Conservation (phyloP, 1,140 invertebrate species). For the Aphaenogaster rudis region DNA sequence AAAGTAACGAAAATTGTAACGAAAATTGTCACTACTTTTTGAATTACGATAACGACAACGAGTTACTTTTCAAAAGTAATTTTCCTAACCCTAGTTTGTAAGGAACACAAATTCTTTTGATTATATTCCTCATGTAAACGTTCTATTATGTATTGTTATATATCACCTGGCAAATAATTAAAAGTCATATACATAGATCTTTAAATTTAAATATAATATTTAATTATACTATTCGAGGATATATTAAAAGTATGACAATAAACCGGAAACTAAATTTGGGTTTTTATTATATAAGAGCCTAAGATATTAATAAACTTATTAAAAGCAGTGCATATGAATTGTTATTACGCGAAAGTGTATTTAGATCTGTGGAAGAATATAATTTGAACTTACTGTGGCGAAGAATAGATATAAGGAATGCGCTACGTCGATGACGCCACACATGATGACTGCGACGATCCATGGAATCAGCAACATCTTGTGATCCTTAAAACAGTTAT, state of each 20-base stretch:
- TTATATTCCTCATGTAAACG: background rate
- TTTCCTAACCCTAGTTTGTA: too few relatives aligned
- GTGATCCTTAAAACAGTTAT: constrained; percentile 82
- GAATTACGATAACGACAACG: too few relatives aligned
- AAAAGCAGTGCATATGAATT: background rate
- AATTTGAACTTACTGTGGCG: constrained; percentile 62
- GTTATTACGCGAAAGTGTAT: background rate
- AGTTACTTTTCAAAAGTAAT: too few relatives aligned
- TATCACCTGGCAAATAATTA: background rate
- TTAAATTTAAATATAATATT: background rate
- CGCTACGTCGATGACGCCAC: constrained; percentile 82
- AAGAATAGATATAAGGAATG: constrained; percentile 84
- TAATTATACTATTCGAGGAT: background rate
- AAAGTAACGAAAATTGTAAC: too few relatives aligned
- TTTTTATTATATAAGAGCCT: background rate
- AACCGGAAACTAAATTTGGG: background rate
- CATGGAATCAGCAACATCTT: constrained; percentile 85
- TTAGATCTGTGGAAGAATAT: background rate
- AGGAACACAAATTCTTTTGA: too few relatives aligned
- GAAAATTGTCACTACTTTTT: too few relatives aligned
- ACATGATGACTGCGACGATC: constrained; percentile 82
- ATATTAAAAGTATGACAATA: background rate
- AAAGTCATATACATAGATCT: background rate
- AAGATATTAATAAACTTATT: constrained; percentile 1
- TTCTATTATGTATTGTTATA: background rate